These are phyloP conservation scores for Circaetus gallicus DNA, from an alignment of 2,113 vertebrate genomes.

Conservation along the genomic window DNA sequence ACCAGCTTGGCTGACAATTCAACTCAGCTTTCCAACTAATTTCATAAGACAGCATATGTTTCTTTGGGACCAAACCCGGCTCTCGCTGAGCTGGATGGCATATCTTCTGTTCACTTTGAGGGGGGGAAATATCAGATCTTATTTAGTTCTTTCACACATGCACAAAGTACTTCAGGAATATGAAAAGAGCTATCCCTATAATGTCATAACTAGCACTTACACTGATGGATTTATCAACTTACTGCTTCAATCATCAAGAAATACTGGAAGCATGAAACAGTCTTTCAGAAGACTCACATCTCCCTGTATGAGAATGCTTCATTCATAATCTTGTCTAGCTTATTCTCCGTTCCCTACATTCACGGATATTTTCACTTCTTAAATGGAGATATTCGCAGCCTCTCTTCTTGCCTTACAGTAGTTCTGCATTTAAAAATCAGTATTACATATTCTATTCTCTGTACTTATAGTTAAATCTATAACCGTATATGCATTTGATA, in stretches of 20 bases:
- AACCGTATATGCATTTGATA: neutral
- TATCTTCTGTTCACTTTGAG: neutral
- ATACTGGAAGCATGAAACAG: slow-evolving; percentile 1
- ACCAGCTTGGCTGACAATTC: slow-evolving; percentile 31
- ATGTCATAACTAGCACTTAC: slow-evolving; percentile 1
- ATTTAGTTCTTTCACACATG: slow-evolving; percentile 33
- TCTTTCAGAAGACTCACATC: neutral
- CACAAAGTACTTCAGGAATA: slow-evolving; percentile 16
- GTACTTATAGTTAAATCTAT: neutral
- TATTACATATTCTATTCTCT: neutral
- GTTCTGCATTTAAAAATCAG: neutral
- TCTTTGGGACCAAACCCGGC: neutral
- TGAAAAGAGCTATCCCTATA: neutral
- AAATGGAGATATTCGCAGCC: neutral
- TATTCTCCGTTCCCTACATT: neutral
- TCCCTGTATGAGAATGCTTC: neutral
- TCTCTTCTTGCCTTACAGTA: neutral
- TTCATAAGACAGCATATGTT: slow-evolving; percentile 23
- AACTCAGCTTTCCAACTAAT: slow-evolving; percentile 16
- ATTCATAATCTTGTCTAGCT: slow-evolving; percentile 25
- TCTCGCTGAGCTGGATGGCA: neutral
- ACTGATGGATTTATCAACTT: slow-evolving; percentile 24
- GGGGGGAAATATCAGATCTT: neutral
- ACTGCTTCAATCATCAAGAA: slow-evolving; percentile 20
- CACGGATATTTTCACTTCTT: neutral